A percentile compares a stretch with the other conserved stretches of the same genome.
phyloP scores from a whole-genome alignment of 2,888 invertebrate genomes.

The Morpho achilles region DNA sequence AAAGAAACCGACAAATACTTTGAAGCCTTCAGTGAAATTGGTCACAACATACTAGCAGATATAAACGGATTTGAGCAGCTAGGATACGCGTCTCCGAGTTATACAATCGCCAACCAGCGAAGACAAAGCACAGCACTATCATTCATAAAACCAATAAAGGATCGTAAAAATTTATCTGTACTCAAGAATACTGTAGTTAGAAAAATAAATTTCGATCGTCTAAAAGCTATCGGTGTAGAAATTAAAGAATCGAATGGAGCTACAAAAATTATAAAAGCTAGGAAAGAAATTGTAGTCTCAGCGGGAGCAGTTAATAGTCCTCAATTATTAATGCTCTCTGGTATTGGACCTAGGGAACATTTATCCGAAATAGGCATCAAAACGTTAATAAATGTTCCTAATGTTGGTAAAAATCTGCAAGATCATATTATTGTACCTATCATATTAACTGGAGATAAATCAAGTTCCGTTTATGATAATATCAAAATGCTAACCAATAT shows the following conservation, averaged over 20 bases:
- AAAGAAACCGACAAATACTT: slow-evolving; percentile 51
- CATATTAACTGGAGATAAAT: slow-evolving; percentile 31
- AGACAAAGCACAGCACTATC: slow-evolving; percentile 44
- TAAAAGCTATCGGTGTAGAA: slow-evolving; percentile 41
- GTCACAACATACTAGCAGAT: slow-evolving; percentile 40
- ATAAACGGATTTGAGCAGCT: slow-evolving; percentile 42
- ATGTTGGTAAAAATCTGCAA: slow-evolving; percentile 49
- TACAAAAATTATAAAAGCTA: slow-evolving; percentile 28
- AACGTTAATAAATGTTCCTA: slow-evolving; percentile 37
- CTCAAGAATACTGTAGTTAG: slow-evolving; percentile 42
- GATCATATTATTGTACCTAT: slow-evolving; percentile 46
- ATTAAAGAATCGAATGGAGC: slow-evolving; percentile 32
- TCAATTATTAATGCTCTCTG: slow-evolving; percentile 52
- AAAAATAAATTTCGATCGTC: slow-evolving; percentile 41
- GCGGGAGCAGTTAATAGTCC: slow-evolving; percentile 51
- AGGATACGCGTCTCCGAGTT: slow-evolving; percentile 41
- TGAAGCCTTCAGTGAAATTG: slow-evolving; percentile 42
- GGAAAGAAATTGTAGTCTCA: slow-evolving; percentile 48
- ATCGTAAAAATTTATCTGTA: slow-evolving; percentile 44
- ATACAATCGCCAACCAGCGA: slow-evolving; percentile 32
- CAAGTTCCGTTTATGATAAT: slow-evolving; percentile 31
- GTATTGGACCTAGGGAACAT: slow-evolving; percentile 48
- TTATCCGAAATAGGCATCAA: slow-evolving; percentile 39
- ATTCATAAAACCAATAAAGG: slow-evolving; percentile 41
- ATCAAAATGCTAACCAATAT: slow-evolving; percentile 34